Percentiles rank a stretch among this genome's conserved stretches.
Conservation (phyloP, 2,113 vertebrate species). For the Ammodytes dubius region DNA sequence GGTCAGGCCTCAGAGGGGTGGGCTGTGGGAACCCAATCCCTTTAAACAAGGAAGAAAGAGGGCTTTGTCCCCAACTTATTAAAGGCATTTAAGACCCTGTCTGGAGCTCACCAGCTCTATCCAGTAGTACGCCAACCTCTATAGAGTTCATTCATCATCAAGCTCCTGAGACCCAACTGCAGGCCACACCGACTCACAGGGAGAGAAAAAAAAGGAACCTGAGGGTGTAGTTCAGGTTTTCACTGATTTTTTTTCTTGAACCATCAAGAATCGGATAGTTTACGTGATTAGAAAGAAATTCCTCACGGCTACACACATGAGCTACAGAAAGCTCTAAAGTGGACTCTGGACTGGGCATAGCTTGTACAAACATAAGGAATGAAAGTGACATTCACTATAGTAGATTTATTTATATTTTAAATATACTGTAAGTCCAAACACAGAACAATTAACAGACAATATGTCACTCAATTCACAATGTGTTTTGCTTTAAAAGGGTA, state of each 20-base stretch:
- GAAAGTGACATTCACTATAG: neutral
- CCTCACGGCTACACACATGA: conserved; percentile 20
- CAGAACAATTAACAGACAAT: neutral
- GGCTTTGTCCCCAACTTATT: conserved; percentile 83
- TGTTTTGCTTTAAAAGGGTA: neutral
- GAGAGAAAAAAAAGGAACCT: conserved; percentile 2
- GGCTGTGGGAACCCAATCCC: conserved; percentile 80
- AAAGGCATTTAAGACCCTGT: conserved; percentile 80
- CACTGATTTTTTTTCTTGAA: conserved; percentile 44
- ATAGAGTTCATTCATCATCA: conserved; percentile 67
- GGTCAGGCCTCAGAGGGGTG: conserved; percentile 69
- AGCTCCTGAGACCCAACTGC: conserved; percentile 47
- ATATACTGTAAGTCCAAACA: neutral
- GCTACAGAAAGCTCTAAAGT: conserved; percentile 31
- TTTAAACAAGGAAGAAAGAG: conserved; percentile 81
- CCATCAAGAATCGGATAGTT: conserved; percentile 13
- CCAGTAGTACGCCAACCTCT: conserved; percentile 56
- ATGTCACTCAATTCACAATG: neutral
- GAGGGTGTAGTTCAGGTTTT: conserved; percentile 36
- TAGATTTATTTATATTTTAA: neutral
- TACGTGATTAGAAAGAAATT: conserved; percentile 37
- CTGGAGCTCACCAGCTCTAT: conserved; percentile 71
- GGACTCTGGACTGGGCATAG: conserved; percentile 22
- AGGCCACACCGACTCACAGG: conserved; percentile 23
- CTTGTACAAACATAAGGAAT: conserved; percentile 14